These are phyloP conservation scores for Gastrophryne carolinensis DNA, from an alignment of 2,797 vertebrate species.

Conservation along the genomic window DNA sequence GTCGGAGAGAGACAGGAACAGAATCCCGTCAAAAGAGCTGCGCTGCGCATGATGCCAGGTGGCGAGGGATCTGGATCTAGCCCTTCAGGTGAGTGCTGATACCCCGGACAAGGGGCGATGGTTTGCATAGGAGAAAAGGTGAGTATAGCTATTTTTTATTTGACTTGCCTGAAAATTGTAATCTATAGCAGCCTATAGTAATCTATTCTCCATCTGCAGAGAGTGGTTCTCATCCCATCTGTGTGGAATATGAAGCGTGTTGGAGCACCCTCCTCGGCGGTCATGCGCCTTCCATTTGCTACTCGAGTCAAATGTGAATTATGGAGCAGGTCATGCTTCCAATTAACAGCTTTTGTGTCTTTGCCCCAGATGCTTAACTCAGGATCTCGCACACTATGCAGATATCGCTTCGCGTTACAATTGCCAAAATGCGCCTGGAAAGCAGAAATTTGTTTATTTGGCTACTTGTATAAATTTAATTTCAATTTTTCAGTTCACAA, in stretches of 20 bases:
- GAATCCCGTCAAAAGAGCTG: no score
- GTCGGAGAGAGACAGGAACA: no score
- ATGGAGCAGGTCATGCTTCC: slow-evolving; percentile 3
- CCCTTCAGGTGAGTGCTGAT: no score
- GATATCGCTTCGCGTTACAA: not conserved
- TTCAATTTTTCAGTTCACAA: no score
- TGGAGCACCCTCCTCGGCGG: not conserved
- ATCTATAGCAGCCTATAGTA: not conserved
- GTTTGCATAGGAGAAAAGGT: no score
- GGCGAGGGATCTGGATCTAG: no score
- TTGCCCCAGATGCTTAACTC: slow-evolving; percentile 20
- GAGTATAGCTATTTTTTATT: no score
- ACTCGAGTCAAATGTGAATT: slow-evolving; percentile 29
- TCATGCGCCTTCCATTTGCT: slow-evolving; percentile 7
- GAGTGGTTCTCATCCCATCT: slow-evolving; percentile 11
- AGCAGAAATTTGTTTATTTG: not conserved
- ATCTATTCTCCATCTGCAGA: slow-evolving; percentile 4
- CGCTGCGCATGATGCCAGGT: no score
- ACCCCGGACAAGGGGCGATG: no score
- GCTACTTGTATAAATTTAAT: no score
- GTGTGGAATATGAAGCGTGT: slow-evolving; percentile 11
- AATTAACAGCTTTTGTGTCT: slow-evolving; percentile 21
- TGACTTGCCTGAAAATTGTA: no score
- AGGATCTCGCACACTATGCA: slow-evolving; percentile 10
- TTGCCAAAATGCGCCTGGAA: not conserved